Base-by-base conservation (phyloP, 2,797 vertebrate species). In the Pangasius krempfi region DNA sequence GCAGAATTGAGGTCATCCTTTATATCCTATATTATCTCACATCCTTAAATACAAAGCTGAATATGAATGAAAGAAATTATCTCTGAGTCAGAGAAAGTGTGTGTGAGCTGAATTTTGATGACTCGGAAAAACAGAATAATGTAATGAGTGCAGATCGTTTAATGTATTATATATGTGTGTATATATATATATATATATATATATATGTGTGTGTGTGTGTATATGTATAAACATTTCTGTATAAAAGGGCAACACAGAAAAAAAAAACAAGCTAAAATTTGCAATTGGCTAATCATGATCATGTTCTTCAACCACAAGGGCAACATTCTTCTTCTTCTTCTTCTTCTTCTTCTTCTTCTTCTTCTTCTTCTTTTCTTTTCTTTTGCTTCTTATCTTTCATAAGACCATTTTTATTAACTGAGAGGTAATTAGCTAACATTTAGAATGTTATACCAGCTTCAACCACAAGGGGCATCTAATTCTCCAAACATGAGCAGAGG, bases 1-100 rank as follows among this genome's bases (percentile, higher is more conserved):
- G 91, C 92, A 88, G 80, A 91, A 82, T 93, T 83, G 93, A 93
- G 93, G 95, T 94, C 92, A 91, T 75, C 91, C 86, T 93, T 92
- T 37, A 73, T 70, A 80, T 62, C 60, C 54, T 78, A 50, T 91
- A 62, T 88, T 58, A 84, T 56, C 85, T 89, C 73, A 75, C 54
- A 82, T 82, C 75, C 18, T 54, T 83, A 89, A 89, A 87, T 58
- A 84, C 50, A 47, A 85, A 70, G 44, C 30, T 56, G 86, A 89
- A 89, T 88, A 54, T 68, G 62, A 76, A 70, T 52, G 50, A 85
- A 44, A 64, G 64, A 85, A 54, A 84, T 89, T 44, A 86, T 14
- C 79, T 87, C 50, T 66, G 20, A 47, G 54, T 86, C 44, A 50
- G 5, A 9, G 44, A 20, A 22, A 1, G 54, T 54, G 56, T 33